Conservation (phyloP, 2,113 vertebrate species). For the Neotragus moschatus region DNA sequence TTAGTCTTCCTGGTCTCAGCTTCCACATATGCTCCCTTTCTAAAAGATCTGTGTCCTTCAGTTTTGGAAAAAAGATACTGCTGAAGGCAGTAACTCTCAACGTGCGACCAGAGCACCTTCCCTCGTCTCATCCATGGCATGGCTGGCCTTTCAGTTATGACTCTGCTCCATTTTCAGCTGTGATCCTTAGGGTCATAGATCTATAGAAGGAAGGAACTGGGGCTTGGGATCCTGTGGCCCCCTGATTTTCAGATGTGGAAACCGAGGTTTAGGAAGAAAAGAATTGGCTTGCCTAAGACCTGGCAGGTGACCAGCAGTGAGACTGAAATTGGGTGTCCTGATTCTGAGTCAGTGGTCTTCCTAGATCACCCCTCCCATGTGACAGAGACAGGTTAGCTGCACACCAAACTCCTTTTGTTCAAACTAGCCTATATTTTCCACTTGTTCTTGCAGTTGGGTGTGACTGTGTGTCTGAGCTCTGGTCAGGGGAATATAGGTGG, state of each 20-base stretch:
- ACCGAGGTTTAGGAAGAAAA: not conserved
- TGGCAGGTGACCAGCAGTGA: not conserved
- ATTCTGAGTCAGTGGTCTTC: not conserved
- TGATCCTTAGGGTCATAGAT: not conserved
- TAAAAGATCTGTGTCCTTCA: not conserved
- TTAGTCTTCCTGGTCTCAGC: not conserved
- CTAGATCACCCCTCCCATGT: not conserved
- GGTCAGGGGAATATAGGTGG: not conserved
- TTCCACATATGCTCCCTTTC: not conserved
- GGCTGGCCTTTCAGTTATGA: not conserved
- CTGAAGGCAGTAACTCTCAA: not conserved
- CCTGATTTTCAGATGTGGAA: not conserved
- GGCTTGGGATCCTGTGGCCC: not conserved
- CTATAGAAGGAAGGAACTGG: not conserved
- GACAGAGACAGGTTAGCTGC: not conserved
- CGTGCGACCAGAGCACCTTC: not conserved
- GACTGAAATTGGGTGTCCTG: not conserved
- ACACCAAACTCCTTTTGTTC: not conserved
- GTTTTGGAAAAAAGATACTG: not conserved
- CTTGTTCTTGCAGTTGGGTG: not conserved
- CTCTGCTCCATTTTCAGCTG: not conserved
- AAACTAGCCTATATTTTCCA: not conserved
- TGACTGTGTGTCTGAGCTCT: not conserved
- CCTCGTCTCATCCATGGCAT: not conserved
- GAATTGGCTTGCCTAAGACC: not conserved